Base-by-base conservation (phyloP, 2,888 invertebrate genomes). In the Apotomis turbidana region DNA sequence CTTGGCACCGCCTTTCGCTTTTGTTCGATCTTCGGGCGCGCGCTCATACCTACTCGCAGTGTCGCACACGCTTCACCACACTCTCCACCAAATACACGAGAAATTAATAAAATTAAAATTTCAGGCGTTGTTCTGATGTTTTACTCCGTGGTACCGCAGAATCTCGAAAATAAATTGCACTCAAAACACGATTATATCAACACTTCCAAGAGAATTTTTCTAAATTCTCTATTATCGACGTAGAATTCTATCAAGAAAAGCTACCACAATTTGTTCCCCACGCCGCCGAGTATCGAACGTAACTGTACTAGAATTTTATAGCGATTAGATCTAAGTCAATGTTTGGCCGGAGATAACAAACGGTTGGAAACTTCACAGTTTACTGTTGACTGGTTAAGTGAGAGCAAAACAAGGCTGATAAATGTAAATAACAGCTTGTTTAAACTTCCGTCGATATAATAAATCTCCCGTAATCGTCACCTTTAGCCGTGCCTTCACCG, bases 291-390 rank as follows among this genome's bases (percentile, higher is more conserved):
- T 49, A 36, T 15, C 41, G 41, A 52, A n/a, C 44, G 70, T 83
- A 83, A 86, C 84, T 79, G 80, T 79, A 80, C 79, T 72, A 77
- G 76, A 78, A 78, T 81, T 68, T 68, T 79, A 77, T 77, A 79
- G 77, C 76, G 78, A 80, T 82, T 81, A 77, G 80, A 83, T 85
- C 82, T 81, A 78, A 83, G 83, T 83, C 82, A 86, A 86, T 86
- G 81, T 88, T 87, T 85, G 83, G 80, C 81, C 76, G 80, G 74
- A 83, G 82, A 86, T 87, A 87, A 87, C 83, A 85, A 80, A 82
- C 78, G 80, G 83, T 84, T 83, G 83, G 82, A 84, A 85, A 85
- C 85, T 83, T 85, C 81, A 83, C 83, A 81, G 83, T 80, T 81
- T 81, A 81, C 80, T 83, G 82, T 85, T 78, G 78, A 83, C 81